Conservation (phyloP, 2,113 vertebrate genomes). For the Calyptommatus sinebrachiatus region DNA sequence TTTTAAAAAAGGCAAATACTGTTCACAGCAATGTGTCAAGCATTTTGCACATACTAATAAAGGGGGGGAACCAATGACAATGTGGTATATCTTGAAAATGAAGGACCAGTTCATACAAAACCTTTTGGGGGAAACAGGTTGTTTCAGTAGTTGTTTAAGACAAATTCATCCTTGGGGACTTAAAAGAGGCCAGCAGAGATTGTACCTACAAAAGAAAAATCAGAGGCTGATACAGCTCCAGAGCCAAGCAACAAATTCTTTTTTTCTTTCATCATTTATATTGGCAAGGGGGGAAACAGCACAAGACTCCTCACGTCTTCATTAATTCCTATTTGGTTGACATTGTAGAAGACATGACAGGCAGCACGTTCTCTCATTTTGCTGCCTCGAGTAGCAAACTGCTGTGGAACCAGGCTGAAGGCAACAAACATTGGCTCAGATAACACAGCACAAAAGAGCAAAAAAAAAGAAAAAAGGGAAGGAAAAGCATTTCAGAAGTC, state of each 20-base stretch:
- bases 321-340: fast-evolving
- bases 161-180: fast-evolving
- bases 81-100: background rate
- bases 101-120: fast-evolving
- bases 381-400: background rate
- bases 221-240: background rate
- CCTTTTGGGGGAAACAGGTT: too few relatives aligned
- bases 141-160: background rate
- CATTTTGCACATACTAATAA: background rate
- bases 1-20: background rate
- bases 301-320: background rate
- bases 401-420: background rate
- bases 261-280: background rate
- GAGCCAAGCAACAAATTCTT: background rate
- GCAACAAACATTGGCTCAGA: background rate
- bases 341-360: fast-evolving
- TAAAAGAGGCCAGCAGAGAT: background rate
- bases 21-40: background rate
- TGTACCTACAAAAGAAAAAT: fast-evolving
- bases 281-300: fast-evolving
- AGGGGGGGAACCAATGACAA: background rate
- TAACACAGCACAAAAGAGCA: slow-evolving; percentile 27
- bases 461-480: slow-evolving; percentile 17
- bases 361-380: background rate
- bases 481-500: background rate